Percentiles rank a stretch among this genome's conserved stretches.
Conservation (phyloP, 2,113 vertebrate species). For the Colinus virginianus region DNA sequence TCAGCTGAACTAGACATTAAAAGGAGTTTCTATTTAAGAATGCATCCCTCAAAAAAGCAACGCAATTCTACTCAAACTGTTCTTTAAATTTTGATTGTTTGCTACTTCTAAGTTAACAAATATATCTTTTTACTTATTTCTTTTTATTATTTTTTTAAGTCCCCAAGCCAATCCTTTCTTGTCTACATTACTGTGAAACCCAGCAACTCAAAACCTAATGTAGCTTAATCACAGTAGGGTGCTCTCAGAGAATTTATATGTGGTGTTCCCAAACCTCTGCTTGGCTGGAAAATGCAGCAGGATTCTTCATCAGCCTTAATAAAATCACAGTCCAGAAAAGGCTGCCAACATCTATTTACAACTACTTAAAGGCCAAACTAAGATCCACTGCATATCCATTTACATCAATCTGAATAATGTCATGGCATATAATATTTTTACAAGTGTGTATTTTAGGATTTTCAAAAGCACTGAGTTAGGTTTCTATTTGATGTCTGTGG, state of each 20-base stretch:
- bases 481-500: neutral
- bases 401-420: neutral
- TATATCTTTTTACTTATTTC: neutral
- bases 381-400: neutral
- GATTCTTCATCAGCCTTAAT: neutral
- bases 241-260: rapidly evolving
- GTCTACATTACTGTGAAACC: neutral
- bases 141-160: neutral
- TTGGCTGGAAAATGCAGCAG: neutral
- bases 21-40: neutral
- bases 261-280: neutral
- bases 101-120: neutral
- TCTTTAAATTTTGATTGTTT: neutral
- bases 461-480: neutral
- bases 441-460: neutral
- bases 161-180: neutral
- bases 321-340: neutral
- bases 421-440: rapidly evolving
- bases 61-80: neutral
- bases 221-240: neutral
- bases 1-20: neutral
- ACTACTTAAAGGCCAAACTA: neutral
- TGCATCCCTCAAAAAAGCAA: neutral
- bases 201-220: neutral
- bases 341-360: neutral